These are phyloP conservation scores for Mylabris phalerata DNA, from an alignment of 1,140 invertebrate genomes.

Conservation along the genomic window DNA sequence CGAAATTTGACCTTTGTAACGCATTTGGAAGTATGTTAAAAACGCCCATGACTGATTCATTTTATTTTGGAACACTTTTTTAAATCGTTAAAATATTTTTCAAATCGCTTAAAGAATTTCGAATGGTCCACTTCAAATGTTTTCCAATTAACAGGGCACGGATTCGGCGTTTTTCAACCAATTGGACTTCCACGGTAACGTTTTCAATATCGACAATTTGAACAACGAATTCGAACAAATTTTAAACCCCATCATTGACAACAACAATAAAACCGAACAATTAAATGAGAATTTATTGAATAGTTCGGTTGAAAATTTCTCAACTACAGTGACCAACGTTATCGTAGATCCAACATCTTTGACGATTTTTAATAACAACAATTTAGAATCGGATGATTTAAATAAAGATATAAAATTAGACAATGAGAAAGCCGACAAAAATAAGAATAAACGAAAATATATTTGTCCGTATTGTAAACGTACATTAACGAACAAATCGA, in stretches of 20 bases:
- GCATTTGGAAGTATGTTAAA: no score
- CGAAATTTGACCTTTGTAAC: no score
- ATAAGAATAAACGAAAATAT: slow-evolving; percentile 3
- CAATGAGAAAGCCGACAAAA: background rate
- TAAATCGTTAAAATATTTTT: no score
- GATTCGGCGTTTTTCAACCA: slow-evolving; percentile 17
- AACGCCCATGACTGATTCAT: no score
- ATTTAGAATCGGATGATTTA: background rate
- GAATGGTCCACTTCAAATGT: no score
- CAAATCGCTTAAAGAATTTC: no score
- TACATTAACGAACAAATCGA: slow-evolving; percentile 13
- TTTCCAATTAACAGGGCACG: slow-evolving; percentile 11
- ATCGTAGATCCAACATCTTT: no score
- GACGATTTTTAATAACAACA: background rate
- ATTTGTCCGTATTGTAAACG: slow-evolving; percentile 25
- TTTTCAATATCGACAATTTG: slow-evolving; percentile 4
- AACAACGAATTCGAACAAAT: slow-evolving; percentile 6
- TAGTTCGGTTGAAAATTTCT: background rate
- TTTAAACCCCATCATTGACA: background rate
- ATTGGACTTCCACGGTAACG: slow-evolving; percentile 15
- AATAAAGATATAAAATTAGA: background rate
- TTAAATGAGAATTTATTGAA: background rate
- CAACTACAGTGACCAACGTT: no score
- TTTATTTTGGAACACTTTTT: no score
- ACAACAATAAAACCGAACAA: background rate